Evolutionary conservation across 92 coral and sea anemone species (phyloP), one percentile per base, ranked within the genome.

Genomic region (Isaurus tuberculatus): DNA sequence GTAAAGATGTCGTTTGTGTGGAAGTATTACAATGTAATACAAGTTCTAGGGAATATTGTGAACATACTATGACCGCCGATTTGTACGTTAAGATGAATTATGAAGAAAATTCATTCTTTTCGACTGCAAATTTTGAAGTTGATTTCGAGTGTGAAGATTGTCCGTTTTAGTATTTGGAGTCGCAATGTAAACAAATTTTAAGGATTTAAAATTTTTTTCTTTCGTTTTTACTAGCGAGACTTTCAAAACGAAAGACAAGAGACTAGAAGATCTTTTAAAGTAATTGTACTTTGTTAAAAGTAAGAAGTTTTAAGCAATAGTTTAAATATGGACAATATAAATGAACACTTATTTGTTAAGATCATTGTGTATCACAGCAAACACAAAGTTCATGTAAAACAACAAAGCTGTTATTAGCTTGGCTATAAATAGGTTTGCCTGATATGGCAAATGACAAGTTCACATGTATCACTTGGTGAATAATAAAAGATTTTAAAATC

Each of bases 11-110:
- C 15, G 27, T 74, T 42, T 20, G 40, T n/a, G n/a, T n/a, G n/a
- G n/a, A n/a, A 26, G 61, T 36, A 72, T 46, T 60, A 23, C 33
- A 28, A 23, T 63, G 69, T 63, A 63, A 63, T 60, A 63, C 11
- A 27, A 60, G 28, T 60, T 60, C 26, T 26, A 27, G 13, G 6
- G 42, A 42, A 13, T 8, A 43, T 8, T 44, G 20, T 36, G 20
- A 51, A 48, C 23, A 30, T 19, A 16, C 2, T 17, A 30, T 10
- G 23, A 4, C 6, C 10, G 66, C 1, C 69, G 4, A 4, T 63
- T 26, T 27, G 2, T 26, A n/a, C n/a, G n/a, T n/a, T n/a, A 26
- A 26, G 8, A 1, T 60, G 1, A 9, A n/a, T 19, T 7, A 22
- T 22, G 34, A 63, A 26, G 69, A 15, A 9, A 10, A 63, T 63